These are phyloP conservation scores for Phataginus tricuspis DNA, from an alignment of 2,797 vertebrate species.

Conservation along the genomic window DNA sequence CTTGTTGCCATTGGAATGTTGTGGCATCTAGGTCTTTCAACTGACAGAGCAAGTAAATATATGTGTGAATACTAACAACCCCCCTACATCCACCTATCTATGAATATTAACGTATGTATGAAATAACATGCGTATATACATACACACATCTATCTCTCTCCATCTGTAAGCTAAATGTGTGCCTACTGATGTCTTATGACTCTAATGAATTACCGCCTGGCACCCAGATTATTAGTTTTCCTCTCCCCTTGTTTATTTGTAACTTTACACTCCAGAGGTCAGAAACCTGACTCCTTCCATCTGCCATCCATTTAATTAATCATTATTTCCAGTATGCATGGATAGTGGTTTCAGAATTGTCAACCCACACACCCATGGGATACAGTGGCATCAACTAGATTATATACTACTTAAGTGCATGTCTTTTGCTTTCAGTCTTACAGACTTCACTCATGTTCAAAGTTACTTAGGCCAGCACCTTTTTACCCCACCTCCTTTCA, in stretches of 20 bases:
- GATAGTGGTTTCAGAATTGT: neutral
- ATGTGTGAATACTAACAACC: neutral
- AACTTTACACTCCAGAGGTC: neutral
- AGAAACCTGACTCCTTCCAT: neutral
- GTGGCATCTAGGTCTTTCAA: neutral
- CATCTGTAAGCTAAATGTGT: neutral
- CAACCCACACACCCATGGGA: neutral
- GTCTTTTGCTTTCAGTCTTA: neutral
- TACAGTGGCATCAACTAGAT: neutral
- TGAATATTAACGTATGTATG: neutral
- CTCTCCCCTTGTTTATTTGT: neutral
- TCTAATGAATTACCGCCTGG: neutral
- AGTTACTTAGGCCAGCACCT: neutral
- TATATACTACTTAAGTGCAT: neutral
- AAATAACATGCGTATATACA: neutral
- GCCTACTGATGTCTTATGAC: neutral
- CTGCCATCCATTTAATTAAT: neutral
- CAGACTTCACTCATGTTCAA: neutral
- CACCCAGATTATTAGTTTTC: neutral
- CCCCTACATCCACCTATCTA: neutral
- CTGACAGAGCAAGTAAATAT: neutral
- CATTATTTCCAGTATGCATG: neutral
- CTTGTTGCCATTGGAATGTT: neutral
- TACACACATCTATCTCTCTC: neutral
- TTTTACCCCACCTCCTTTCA: neutral